Evolutionary conservation across 2,113 vertebrate species (phyloP).

Genomic region (Zapornia atra): DNA sequence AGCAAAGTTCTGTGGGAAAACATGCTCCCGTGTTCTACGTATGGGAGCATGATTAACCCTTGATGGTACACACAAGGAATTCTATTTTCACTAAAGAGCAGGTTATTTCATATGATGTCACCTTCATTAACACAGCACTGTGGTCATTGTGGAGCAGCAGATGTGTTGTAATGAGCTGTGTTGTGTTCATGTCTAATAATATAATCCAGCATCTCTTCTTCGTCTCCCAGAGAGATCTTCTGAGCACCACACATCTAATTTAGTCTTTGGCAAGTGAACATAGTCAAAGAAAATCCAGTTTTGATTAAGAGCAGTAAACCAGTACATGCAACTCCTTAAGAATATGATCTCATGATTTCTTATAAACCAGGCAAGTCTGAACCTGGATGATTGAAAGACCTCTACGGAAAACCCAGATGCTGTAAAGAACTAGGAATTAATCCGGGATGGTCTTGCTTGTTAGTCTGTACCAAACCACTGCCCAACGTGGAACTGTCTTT

Average conservation of each 20-base stretch:
- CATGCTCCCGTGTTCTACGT: not conserved
- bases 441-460: not conserved
- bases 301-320: not conserved
- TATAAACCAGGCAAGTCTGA: not conserved
- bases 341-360: not conserved
- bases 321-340: not conserved
- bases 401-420: not conserved
- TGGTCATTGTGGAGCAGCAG: not conserved
- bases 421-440: not conserved
- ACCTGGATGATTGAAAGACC: not conserved
- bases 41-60: rapidly evolving
- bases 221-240: not conserved
- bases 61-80: rapidly evolving
- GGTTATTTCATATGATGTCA: not conserved
- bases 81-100: not conserved
- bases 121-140: not conserved
- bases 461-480: not conserved
- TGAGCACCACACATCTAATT: not conserved
- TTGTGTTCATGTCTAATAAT: not conserved
- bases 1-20: not conserved
- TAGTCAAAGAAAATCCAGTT: not conserved
- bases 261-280: not conserved
- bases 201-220: not conserved
- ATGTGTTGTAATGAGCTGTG: not conserved
- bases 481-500: not conserved